Evolutionary conservation across 1,140 invertebrate genomes (phyloP), one percentile per base, ranked within the genome.

Genomic region (Apis florea): DNA sequence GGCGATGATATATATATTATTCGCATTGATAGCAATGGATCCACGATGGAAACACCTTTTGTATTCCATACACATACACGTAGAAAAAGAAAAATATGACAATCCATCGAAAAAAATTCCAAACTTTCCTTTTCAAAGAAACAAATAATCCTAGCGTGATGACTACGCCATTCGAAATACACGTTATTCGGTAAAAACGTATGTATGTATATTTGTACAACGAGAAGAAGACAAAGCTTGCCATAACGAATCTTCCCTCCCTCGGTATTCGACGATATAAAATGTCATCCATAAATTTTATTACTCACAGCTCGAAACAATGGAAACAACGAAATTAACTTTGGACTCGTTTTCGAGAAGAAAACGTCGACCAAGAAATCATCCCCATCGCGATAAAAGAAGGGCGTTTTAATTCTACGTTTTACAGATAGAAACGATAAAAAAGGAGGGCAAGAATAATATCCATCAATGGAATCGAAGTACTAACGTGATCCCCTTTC

Each of bases 381-480:
- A 10, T 9, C 69, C 13, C 21, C 24, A 40, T 13, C 63, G 49
- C 70, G 73, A 56, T 24, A 63, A 79, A 83, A 61, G 47, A 66
- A 63, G 40, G 24, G 31, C 1, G 1, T 31, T 40, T 0, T 70
- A 79, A 83, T 66, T 70, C 49, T 40, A 75, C 83, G 85, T 85
- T 87, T 40, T 89, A 87, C 87, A 83, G 88, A 79, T 81, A 40
- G 31, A 70, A 40, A 71, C 79, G 76, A 84, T 89, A 89, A 89
- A 89, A 85, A 85, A 69, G 71, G 54, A 76, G 85, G 84, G 87
- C 79, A 87, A 63, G 75, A 59, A 73, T 10, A 63, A 53, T 21
- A 61, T 59, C 24, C 68, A 54, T 67, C 64, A 21, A 64, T 74
- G 74, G 61, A 47, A 40, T 40, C 53, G 77, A 19, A 59, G n/a